A percentile compares a stretch with the other conserved stretches of the same genome.
These are phyloP conservation scores for Chiridota heheva DNA, from an alignment of 35 echinoderm and acorn worm genomes.

Conservation along the genomic window DNA sequence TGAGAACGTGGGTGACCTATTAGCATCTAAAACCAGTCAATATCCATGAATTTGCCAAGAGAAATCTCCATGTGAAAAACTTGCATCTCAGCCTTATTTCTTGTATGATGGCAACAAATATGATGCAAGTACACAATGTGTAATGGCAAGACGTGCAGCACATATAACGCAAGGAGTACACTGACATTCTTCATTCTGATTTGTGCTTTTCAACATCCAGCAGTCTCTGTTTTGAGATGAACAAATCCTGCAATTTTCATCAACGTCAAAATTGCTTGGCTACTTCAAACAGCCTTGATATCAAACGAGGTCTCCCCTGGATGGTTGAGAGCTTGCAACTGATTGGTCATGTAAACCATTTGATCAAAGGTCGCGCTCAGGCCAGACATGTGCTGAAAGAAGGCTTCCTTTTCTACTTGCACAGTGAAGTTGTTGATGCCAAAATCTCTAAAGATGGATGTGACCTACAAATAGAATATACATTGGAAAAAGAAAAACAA, in stretches of 20 bases:
- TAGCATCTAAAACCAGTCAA: too few relatives aligned
- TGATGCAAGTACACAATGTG: background rate
- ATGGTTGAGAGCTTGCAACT: conserved; percentile 28
- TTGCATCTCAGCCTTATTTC: too few relatives aligned
- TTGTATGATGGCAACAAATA: background rate
- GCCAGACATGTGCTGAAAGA: conserved; percentile 96
- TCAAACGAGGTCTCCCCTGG: conserved; percentile 48
- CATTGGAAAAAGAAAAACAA: background rate
- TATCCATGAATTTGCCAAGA: too few relatives aligned
- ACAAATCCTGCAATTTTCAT: background rate
- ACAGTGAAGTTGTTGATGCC: conserved; percentile 85
- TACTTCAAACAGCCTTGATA: conserved; percentile 76
- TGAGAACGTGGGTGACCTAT: too few relatives aligned
- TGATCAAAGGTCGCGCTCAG: conserved; percentile 90
- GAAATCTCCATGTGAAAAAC: too few relatives aligned
- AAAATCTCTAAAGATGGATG: conserved; percentile 84
- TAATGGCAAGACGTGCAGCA: background rate
- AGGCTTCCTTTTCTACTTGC: conserved; percentile 92
- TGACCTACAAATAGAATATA: conserved; percentile 46
- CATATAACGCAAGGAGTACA: too few relatives aligned
- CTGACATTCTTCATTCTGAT: background rate
- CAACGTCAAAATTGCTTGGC: background rate
- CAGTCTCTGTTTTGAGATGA: background rate
- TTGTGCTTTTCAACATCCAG: background rate
- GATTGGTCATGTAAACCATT: conserved; percentile 57